phyloP scores from a whole-genome alignment of 2,113 vertebrate genomes.

The Myiozetetes cayanensis region DNA sequence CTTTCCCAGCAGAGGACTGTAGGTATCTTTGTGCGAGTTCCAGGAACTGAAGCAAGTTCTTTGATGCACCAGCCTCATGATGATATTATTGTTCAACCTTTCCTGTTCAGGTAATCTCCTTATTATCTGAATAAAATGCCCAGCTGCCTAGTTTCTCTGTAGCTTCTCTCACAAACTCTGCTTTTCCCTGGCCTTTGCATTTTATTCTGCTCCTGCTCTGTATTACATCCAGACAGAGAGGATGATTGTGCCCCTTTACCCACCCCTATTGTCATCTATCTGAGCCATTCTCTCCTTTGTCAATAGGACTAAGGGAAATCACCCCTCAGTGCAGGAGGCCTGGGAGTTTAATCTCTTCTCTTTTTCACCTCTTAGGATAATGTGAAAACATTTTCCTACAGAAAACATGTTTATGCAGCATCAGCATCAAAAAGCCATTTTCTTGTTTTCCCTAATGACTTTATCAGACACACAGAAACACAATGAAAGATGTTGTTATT shows the following conservation, averaged over 20 bases:
- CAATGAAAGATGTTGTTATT: constrained; percentile 62
- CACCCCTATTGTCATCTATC: background rate
- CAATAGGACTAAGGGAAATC: background rate
- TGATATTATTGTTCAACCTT: background rate
- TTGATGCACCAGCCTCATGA: background rate
- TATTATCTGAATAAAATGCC: background rate
- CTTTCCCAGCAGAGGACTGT: background rate
- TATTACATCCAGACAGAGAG: background rate
- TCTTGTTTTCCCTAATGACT: constrained; percentile 66
- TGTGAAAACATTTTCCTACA: constrained; percentile 63
- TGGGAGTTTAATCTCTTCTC: background rate
- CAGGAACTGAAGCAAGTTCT: background rate
- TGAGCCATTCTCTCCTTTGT: background rate
- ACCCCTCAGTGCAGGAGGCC: background rate
- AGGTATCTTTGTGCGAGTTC: background rate
- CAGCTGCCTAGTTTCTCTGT: background rate
- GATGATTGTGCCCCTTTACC: background rate
- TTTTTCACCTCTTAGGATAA: constrained; percentile 61
- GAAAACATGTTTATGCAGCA: constrained; percentile 68
- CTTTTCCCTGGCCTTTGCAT: background rate
- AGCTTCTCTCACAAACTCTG: background rate
- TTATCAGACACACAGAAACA: constrained; percentile 61
- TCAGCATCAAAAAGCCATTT: constrained; percentile 74
- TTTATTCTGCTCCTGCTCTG: background rate
- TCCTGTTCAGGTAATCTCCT: background rate